Base-by-base conservation (phyloP, 2,888 invertebrate species). In the Dicycla oo region DNA sequence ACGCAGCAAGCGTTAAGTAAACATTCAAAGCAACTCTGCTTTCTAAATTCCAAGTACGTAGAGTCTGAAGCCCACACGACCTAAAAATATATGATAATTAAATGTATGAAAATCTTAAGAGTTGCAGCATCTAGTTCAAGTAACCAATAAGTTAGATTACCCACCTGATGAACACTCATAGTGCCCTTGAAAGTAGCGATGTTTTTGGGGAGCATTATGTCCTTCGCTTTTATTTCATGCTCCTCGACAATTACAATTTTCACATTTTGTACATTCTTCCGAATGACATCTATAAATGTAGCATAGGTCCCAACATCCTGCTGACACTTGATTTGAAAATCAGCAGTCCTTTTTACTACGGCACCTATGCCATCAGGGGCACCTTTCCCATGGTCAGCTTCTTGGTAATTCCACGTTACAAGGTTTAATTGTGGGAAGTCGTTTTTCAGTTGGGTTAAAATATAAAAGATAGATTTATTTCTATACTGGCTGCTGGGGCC, bases 151-250 rank as follows among this genome's bases (percentile, higher is more conserved):
- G n/a, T n/a, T n/a, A n/a, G n/a, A n/a, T n/a, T n/a, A n/a, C n/a
- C n/a, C n/a, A 51, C 51, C 51, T 51, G 51, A 51, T 51, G 51
- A 51, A 51, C 51, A 23, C 13, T 51, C 51, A 51, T 51, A 51
- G 51, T 51, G 23, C 23, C 51, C 23, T 23, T 53, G 23, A 53
- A 53, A 53, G 51, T 53, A 23, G 51, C 51, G 13, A 53, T 53
- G 23, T 53, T 23, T 53, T 53, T 53, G 23, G 51, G 51, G 23
- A 53, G 23, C 4, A 49, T 49, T 49, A 49, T n/a, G n/a, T 49
- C 49, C 49, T n/a, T 49, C n/a, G n/a, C n/a, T 49, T 49, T 49
- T 5, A 49, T 49, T 49, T 49, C 49, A 20, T 49, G 49, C 18
- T 45, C 45, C 18, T 43, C 6, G 0, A 45, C 18, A 45, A 45